Base-by-base conservation (phyloP, 1,140 invertebrate species). In the Cotesia typhae region DNA sequence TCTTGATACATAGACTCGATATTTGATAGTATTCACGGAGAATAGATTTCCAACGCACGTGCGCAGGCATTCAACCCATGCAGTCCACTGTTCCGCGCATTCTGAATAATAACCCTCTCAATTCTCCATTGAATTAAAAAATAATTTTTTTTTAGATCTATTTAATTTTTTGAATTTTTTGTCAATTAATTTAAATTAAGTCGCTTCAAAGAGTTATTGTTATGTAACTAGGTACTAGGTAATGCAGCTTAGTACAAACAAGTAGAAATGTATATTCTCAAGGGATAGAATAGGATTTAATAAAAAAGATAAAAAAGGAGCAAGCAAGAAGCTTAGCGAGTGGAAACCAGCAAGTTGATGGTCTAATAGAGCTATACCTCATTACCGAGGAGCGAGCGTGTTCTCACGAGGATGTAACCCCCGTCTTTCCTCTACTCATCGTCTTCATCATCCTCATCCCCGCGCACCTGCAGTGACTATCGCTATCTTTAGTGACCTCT, bases 351-450 rank as follows among this genome's bases (percentile, higher is more conserved):
- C 70, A 35, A 69, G 60, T 72, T 47, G 41, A 47, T 76, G 61
- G n/a, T 71, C 77, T 80, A 80, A 80, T 80, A 80, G 77, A 80
- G 79, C 77, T 80, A 80, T 80, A 78, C 68, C 77, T 80, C 76
- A 78, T 80, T 80, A 79, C 75, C 77, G 72, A 67, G 55, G 70
- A 78, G 77, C 74, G 77, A 80, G 76, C 77, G 79, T 80, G 77
- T 80, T 80, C 79, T 80, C 77, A 78, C 77, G 77, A 78, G 69
- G 77, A 78, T 80, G 57, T 71, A 74, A 72, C 6, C 57, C 68
- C 64, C 71, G 5, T 67, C 52, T 64, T 12, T 41, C 28, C 10
- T 47, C 36, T 52, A 38, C 14, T 53, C n/a, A 57, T 57, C n/a
- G 10, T 61, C 28, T 61, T 61, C 17, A 17, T 61, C 59, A 28